Conservation (phyloP, 1,140 invertebrate species). For the Frieseomelitta varia region DNA sequence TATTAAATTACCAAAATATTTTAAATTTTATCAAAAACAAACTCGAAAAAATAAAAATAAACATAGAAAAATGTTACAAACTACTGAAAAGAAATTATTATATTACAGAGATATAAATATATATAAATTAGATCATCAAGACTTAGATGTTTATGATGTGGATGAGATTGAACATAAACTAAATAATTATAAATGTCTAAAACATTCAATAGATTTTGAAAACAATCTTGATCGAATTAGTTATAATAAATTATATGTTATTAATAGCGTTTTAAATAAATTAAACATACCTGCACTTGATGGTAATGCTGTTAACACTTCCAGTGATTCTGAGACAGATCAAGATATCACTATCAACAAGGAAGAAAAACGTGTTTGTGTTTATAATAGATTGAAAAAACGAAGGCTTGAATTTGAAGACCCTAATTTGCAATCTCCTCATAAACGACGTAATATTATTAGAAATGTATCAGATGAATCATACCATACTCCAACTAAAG, state of each 20-base stretch:
- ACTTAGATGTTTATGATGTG: constrained; percentile 54
- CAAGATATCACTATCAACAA: constrained; percentile 66
- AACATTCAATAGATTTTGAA: background rate
- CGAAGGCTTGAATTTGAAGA: constrained; percentile 51
- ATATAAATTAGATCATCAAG: constrained; percentile 39
- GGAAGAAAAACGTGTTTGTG: constrained; percentile 70
- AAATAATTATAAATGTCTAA: constrained; percentile 6
- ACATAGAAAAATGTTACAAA: background rate
- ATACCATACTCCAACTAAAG: constrained; percentile 58
- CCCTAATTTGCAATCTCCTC: constrained; percentile 12
- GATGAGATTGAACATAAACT: constrained; percentile 25
- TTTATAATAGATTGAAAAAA: constrained; percentile 73
- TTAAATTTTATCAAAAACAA: background rate
- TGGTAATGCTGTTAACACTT: constrained; percentile 39
- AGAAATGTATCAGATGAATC: constrained; percentile 44
- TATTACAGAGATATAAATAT: background rate
- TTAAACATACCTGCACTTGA: constrained; percentile 44
- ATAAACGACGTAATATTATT: constrained; percentile 31
- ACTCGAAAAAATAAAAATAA: background rate
- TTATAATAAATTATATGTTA: background rate
- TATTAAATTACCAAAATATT: constrained; percentile 19
- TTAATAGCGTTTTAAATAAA: background rate
- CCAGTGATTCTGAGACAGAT: constrained; percentile 66
- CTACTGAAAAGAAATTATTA: background rate
- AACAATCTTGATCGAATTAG: constrained; percentile 3